Percentiles rank a stretch among this genome's conserved stretches.
Evolutionary conservation across 1,140 invertebrate species (phyloP).

Genomic region (Rhopalosiphum maidis): DNA sequence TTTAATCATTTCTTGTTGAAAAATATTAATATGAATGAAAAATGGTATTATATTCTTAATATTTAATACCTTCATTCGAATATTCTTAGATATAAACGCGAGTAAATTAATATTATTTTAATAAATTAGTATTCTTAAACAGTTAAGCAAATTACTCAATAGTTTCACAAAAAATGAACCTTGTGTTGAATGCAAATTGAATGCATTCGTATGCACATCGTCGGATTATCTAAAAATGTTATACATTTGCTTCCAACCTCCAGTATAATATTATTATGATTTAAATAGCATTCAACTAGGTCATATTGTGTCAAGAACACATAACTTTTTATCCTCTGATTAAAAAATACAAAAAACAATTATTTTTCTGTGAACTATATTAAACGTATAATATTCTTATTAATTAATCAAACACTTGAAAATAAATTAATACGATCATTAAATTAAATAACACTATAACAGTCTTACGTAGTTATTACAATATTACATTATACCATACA

Average conservation of each 20-base stretch:
- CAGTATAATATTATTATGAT: not conserved
- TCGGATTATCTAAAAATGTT: not conserved
- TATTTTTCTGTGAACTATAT: not conserved
- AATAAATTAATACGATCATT: constrained; percentile 1
- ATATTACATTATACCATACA: not conserved
- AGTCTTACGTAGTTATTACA: not conserved
- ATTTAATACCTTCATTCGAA: too few species aligned
- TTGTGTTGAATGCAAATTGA: not conserved
- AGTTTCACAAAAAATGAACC: too few species aligned
- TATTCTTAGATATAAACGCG: too few species aligned
- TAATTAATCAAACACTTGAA: not conserved
- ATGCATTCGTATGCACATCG: not conserved
- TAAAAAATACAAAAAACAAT: not conserved
- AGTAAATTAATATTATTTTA: too few species aligned
- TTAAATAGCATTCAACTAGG: not conserved
- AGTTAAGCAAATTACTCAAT: too few species aligned
- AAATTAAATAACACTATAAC: not conserved
- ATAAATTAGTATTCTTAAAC: too few species aligned
- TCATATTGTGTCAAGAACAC: not conserved
- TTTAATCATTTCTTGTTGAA: too few species aligned
- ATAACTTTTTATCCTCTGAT: not conserved
- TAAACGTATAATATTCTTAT: not conserved
- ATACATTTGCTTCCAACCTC: not conserved
- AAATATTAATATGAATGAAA: too few species aligned
- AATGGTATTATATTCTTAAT: too few species aligned